Evolutionary conservation across 2,888 invertebrate genomes (phyloP).

Genomic region (Cancer borealis): DNA sequence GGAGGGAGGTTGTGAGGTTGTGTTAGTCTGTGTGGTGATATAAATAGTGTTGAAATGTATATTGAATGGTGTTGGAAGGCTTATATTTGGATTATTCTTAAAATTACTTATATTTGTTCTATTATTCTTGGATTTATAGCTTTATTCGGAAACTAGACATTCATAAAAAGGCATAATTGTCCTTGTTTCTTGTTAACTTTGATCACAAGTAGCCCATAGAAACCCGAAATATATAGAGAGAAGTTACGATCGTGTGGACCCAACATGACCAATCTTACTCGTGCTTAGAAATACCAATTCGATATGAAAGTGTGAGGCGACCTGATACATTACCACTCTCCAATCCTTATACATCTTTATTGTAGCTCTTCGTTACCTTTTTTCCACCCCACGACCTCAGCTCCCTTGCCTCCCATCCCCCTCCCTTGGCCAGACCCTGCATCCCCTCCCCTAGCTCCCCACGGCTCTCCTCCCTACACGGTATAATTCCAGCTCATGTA

Average conservation of each 20-base stretch:
- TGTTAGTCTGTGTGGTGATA: too few species aligned
- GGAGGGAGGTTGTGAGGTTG: too few species aligned
- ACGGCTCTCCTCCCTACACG: conserved; percentile 5
- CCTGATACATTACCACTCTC: neutral
- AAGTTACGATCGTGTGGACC: too few species aligned
- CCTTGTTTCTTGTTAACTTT: neutral
- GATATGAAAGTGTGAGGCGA: neutral
- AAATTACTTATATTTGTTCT: neutral
- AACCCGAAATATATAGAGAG: too few species aligned
- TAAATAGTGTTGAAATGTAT: too few species aligned
- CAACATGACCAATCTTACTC: neutral
- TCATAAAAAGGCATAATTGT: neutral
- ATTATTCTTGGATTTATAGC: neutral
- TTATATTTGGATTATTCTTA: neutral
- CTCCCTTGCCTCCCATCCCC: neutral
- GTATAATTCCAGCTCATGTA: conserved; percentile 56
- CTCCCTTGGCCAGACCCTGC: neutral
- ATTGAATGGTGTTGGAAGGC: too few species aligned
- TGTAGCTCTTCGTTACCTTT: neutral
- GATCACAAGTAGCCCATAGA: too few species aligned
- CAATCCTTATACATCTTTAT: neutral
- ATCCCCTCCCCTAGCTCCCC: neutral
- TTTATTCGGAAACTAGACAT: too few species aligned
- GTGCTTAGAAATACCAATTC: neutral
- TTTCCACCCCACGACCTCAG: neutral